phyloP scores from a whole-genome alignment of 2,888 invertebrate species.

The Drosophila demipolita region DNA sequence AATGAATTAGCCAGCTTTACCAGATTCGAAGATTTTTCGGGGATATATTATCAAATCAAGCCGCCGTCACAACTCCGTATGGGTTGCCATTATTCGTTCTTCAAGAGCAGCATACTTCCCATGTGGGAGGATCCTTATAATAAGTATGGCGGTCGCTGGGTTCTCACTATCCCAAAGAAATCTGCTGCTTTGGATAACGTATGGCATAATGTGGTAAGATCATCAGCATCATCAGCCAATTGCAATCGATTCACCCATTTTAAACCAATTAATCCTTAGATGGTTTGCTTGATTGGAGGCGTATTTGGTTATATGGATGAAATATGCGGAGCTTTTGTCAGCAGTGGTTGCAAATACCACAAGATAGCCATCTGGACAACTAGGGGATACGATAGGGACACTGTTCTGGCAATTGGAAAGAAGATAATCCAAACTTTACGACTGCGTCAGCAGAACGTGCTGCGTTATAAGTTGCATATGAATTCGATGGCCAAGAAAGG shows the following conservation, averaged over 20 bases:
- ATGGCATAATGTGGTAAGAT: neutral
- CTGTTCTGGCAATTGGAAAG: neutral
- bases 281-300: neutral
- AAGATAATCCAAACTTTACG: neutral
- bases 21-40: neutral
- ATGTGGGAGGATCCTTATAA: slow-evolving; percentile 4
- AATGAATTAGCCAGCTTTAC: neutral
- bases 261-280: neutral
- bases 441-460: neutral
- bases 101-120: neutral
- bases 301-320: neutral
- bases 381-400: too few relatives aligned
- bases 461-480: neutral
- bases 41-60: neutral
- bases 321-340: slow-evolving; percentile 6
- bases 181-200: neutral
- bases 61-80: neutral
- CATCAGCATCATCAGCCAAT: neutral
- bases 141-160: slow-evolving; percentile 2
- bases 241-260: neutral
- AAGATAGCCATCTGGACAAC: neutral
- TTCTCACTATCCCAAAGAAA: neutral
- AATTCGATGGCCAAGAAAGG: neutral
- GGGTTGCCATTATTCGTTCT: neutral
- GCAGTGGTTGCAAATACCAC: neutral